These are phyloP conservation scores for Eonycteris spelaea DNA, from an alignment of 2,113 vertebrate genomes.

Conservation along the genomic window DNA sequence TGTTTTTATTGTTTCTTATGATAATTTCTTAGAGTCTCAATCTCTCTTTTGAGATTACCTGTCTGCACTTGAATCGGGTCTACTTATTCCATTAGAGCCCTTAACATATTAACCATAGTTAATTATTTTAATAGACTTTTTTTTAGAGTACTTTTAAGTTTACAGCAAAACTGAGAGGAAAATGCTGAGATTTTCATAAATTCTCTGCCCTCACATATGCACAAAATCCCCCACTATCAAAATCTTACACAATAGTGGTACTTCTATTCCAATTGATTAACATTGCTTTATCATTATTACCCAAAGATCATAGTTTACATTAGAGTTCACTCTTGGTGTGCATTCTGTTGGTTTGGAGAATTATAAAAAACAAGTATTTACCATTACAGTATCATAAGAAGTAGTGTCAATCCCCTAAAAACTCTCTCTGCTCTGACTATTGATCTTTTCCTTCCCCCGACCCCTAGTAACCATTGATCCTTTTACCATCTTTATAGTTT, in stretches of 20 bases:
- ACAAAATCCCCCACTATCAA: not conserved
- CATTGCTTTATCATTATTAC: no score
- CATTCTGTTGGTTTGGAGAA: no score
- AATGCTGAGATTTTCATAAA: not conserved
- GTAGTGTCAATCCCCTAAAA: not conserved
- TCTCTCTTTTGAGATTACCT: not conserved
- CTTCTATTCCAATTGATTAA: no score
- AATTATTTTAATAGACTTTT: not conserved
- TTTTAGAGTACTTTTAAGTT: not conserved
- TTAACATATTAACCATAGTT: not conserved
- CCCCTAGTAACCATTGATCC: not conserved
- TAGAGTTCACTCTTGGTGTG: no score
- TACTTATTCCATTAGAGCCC: not conserved
- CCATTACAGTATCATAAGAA: not conserved
- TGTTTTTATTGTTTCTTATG: not conserved
- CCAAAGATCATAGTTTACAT: no score
- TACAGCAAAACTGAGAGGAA: not conserved
- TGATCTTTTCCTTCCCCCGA: not conserved
- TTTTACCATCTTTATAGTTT: no score
- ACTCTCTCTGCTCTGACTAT: not conserved
- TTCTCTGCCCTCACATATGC: not conserved
- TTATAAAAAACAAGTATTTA: no score
- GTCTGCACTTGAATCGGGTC: not conserved
- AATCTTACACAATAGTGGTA: no score
- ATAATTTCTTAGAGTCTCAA: not conserved